Evolutionary conservation across 2,113 vertebrate species (phyloP), one percentile per base, ranked within the genome.

Genomic region (Trogon melanurus): DNA sequence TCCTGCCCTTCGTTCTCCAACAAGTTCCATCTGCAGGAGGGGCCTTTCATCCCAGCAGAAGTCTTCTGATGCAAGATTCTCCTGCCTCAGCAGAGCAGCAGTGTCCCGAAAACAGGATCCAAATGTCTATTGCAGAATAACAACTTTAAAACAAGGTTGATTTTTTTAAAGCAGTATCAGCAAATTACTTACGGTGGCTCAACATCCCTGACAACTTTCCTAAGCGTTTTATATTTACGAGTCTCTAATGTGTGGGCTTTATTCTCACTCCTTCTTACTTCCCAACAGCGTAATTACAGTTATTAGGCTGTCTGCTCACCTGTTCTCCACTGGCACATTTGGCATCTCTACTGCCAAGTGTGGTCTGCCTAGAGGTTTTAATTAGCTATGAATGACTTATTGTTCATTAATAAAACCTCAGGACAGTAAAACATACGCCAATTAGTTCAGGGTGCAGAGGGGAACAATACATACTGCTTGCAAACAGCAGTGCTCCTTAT

Each of bases 301-400:
- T 91, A 93, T 93, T 94, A 85, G 92, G 82, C 94, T 97, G 96
- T 73, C 96, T 95, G 93, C 95, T 97, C 93, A 97, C 96, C 97
- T 97, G 91, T 85, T 86, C 92, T 56, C 78, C 74, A 34, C n/a
- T 80, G 90, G 96, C 86, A 51, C 70, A 94, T 86, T 32, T 95
- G 79, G 95, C 93, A 86, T 95, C 96, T 97, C 95, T 85, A 85
- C 76, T 97, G 85, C 93, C 74, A 91, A 93, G 81, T 53, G n/a
- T 93, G 94, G 94, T 78, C 97, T 32, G 72, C 94, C 94, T 90
- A 47, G 95, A 95, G 95, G 82, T 95, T 97, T 96, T 96, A 97
- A 97, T 97, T 96, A 97, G 91, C 84, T 97, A 75, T 89, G 93
- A 97, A 97, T 96, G 96, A 96, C 97, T 97, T 97, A 93, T 88